A percentile compares a stretch with the other conserved stretches of the same genome.
Evolutionary conservation across 2,888 invertebrate species (phyloP).

Genomic region (Plebejus melissa): DNA sequence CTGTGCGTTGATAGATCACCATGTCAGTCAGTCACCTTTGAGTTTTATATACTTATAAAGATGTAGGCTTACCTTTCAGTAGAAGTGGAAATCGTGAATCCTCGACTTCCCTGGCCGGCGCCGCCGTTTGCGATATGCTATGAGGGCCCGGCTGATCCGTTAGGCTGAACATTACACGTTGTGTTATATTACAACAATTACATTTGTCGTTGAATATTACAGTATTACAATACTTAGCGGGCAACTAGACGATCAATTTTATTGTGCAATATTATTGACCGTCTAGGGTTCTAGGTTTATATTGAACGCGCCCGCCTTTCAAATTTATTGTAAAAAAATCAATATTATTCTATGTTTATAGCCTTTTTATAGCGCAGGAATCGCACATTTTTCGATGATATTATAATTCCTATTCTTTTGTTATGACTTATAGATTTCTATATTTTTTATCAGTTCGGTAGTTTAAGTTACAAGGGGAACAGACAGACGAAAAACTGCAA

Average conservation of each 20-base stretch:
- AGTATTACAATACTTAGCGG: background rate
- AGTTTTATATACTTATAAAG: too few relatives aligned
- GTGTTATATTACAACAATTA: background rate
- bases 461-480: background rate
- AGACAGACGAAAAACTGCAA: background rate
- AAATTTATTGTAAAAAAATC: too few relatives aligned
- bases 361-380: background rate
- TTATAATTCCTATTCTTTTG: too few relatives aligned
- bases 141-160: constrained; percentile 67
- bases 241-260: too few relatives aligned
- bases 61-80: constrained; percentile 60
- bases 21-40: too few relatives aligned
- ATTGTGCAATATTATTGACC: background rate
- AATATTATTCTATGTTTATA: background rate
- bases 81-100: constrained; percentile 76
- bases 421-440: background rate
- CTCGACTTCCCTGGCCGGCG: constrained; percentile 58
- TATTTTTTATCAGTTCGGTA: background rate
- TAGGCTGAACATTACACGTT: constrained; percentile 53
- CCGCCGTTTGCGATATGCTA: constrained; percentile 73
- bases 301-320: too few relatives aligned
- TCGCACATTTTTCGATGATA: background rate
- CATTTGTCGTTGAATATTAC: background rate
- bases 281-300: too few relatives aligned
- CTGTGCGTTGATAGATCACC: too few relatives aligned